phyloP scores from a whole-genome alignment of 2,113 vertebrate species.

The Hippolais icterina region DNA sequence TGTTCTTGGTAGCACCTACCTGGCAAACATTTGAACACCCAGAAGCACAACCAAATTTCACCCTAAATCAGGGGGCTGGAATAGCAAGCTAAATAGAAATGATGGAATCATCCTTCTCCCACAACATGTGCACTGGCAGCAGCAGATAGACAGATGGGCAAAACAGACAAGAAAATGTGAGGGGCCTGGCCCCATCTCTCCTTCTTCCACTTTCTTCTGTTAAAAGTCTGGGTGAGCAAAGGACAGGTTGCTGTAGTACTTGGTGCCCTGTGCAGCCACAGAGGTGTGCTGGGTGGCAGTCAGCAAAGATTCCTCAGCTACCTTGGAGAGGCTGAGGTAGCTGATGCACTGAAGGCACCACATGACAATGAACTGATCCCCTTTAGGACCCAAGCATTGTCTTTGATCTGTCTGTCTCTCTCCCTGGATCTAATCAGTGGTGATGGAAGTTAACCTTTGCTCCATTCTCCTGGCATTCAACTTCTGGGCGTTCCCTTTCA shows the following conservation, averaged over 20 bases:
- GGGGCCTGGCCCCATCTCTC: neutral
- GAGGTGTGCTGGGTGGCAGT: neutral
- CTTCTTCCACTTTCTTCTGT: neutral
- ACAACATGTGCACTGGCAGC: slow-evolving; percentile 31
- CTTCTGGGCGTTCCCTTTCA: neutral
- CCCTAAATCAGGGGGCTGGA: slow-evolving; percentile 5
- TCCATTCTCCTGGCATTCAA: slow-evolving; percentile 21
- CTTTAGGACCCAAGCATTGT: slow-evolving; percentile 36
- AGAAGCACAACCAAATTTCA: slow-evolving; percentile 27
- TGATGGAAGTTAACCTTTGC: slow-evolving; percentile 51
- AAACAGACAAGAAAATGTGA: neutral
- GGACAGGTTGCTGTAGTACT: neutral
- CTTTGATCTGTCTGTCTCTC: slow-evolving; percentile 19
- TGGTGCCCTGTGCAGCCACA: neutral
- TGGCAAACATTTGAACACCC: neutral
- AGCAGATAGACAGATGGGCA: slow-evolving; percentile 19
- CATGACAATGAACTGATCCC: neutral
- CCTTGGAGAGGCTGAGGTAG: slow-evolving; percentile 6
- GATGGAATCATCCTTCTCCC: slow-evolving; percentile 14
- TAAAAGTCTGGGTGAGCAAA: neutral
- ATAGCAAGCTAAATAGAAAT: neutral
- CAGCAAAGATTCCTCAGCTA: slow-evolving; percentile 20
- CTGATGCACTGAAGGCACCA: slow-evolving; percentile 14
- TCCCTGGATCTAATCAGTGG: slow-evolving; percentile 37
- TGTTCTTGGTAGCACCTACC: slow-evolving; percentile 56